These are phyloP conservation scores for Trachelus stipa DNA, from an alignment of 2,888 invertebrate genomes.

Conservation along the genomic window DNA sequence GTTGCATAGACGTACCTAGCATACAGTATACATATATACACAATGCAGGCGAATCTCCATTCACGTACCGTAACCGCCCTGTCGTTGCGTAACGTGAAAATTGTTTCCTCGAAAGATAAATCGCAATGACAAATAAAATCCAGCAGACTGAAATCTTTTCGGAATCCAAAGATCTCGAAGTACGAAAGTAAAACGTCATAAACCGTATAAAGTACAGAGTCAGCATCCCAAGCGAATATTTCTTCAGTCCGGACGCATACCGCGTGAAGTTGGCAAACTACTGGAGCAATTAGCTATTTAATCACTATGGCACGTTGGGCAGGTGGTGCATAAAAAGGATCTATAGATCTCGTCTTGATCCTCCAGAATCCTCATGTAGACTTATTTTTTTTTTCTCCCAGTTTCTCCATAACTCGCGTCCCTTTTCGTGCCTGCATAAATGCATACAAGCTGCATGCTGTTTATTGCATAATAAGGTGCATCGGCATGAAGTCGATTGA, in stretches of 20 bases:
- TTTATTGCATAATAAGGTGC: no score
- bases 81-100: constrained; percentile 27
- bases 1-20: not conserved
- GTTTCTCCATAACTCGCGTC: not conserved
- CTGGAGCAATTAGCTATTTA: no score
- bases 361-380: not conserved
- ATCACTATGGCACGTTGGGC: no score
- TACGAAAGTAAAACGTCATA: no score
- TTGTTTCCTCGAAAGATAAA: constrained; percentile 30
- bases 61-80: not conserved
- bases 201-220: no score
- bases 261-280: no score
- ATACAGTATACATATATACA: not conserved
- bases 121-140: constrained; percentile 15
- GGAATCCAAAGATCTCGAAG: no score
- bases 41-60: not conserved
- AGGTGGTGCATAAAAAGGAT: no score
- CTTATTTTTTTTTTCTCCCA: constrained; percentile 1
- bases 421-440: not conserved
- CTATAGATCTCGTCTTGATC: not conserved
- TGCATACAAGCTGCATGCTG: no score
- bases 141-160: no score
- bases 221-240: no score
- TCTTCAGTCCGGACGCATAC: no score
- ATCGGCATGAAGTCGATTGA: not conserved